Conservation (phyloP, 2,888 invertebrate species). For the Tryphoninae sp. region DNA sequence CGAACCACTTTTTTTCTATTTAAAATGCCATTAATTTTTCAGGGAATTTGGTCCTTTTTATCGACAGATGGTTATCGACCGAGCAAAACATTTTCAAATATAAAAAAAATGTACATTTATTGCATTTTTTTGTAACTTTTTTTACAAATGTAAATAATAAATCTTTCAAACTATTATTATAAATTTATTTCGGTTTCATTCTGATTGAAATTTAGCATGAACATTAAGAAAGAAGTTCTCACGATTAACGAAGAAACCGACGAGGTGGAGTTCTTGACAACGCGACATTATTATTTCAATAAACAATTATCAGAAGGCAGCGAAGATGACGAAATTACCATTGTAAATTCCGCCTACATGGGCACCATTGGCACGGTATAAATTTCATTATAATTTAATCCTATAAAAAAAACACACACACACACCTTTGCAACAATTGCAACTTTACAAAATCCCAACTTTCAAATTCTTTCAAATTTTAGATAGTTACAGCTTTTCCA, state of each 20-base stretch:
- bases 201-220: conserved; percentile 77
- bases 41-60: not conserved
- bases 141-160: not conserved
- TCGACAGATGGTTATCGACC: no score
- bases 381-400: conserved; percentile 40
- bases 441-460: not conserved
- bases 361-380: conserved; percentile 79
- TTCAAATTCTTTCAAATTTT: conserved; percentile 65
- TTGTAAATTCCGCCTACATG: conserved; percentile 84
- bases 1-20: not conserved
- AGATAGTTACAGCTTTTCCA: conserved; percentile 82
- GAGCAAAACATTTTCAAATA: not conserved
- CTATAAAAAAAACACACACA: no score
- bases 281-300: conserved; percentile 83
- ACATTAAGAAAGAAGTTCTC: conserved; percentile 81
- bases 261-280: conserved; percentile 83
- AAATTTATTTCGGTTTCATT: conserved; percentile 5
- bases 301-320: conserved; percentile 81
- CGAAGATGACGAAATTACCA: conserved; percentile 83
- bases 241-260: conserved; percentile 82
- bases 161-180: not conserved
- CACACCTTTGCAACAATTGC: not conserved
- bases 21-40: not conserved
- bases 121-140: not conserved
- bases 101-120: not conserved